Percentiles rank a stretch among this genome's conserved stretches.
phyloP scores from a whole-genome alignment of 2,888 invertebrate species.

The Litoditis marina region DNA sequence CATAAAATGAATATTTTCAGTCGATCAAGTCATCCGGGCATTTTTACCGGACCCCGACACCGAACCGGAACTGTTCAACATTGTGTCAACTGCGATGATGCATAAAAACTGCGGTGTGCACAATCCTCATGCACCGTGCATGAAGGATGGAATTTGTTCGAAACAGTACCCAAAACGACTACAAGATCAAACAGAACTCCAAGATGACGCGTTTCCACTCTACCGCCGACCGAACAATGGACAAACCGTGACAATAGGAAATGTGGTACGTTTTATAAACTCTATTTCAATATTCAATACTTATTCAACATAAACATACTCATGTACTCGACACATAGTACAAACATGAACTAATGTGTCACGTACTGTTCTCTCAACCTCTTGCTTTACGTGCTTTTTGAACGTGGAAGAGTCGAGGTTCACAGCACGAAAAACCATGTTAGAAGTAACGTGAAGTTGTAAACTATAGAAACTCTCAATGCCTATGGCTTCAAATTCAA shows the following conservation, averaged over 20 bases:
- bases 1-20: conserved; percentile 2
- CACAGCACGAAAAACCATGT: too few relatives aligned
- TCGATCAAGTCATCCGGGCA: conserved; percentile 24
- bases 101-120: conserved; percentile 49
- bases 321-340: too few relatives aligned
- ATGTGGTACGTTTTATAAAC: neutral
- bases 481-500: too few relatives aligned
- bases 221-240: conserved; percentile 57
- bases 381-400: too few relatives aligned
- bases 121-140: conserved; percentile 60
- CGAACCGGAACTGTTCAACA: conserved; percentile 30
- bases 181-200: conserved; percentile 48
- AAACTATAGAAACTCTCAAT: too few relatives aligned
- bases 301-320: too few relatives aligned
- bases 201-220: conserved; percentile 60
- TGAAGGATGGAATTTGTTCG: conserved; percentile 61
- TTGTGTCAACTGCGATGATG: conserved; percentile 41
- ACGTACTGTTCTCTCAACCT: too few relatives aligned
- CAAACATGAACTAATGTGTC: too few relatives aligned
- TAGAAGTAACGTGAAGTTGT: too few relatives aligned
- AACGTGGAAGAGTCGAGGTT: too few relatives aligned
- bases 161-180: conserved; percentile 62
- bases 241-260: conserved; percentile 6
- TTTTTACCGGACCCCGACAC: conserved; percentile 38
- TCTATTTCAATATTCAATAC: neutral